A percentile compares a stretch with the other conserved stretches of the same genome.
Evolutionary conservation across 2,797 vertebrate species (phyloP).

Genomic region (Bradypodion pumilum): DNA sequence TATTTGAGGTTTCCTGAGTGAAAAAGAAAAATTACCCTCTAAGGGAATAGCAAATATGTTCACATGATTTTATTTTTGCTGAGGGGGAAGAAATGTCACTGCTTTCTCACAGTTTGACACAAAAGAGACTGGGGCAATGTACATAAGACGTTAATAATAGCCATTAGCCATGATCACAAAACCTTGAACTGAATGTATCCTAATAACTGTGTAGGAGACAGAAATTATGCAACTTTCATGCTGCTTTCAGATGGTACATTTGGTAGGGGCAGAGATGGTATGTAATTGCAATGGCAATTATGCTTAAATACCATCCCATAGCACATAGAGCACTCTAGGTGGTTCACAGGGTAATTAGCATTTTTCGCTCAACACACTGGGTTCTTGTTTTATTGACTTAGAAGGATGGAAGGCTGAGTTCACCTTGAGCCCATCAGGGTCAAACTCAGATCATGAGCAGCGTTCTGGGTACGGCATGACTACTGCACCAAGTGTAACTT

Average conservation of each 20-base stretch:
- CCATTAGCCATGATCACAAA: neutral
- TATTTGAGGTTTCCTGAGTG: neutral
- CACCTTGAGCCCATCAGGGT: too few species aligned
- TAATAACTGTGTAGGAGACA: neutral
- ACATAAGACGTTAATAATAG: neutral
- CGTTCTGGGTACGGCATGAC: too few species aligned
- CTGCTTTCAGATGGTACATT: neutral
- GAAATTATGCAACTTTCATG: neutral
- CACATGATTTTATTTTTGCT: constrained; percentile 14
- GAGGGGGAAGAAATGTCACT: neutral
- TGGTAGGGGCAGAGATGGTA: neutral
- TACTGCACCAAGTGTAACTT: too few species aligned
- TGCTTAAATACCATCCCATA: too few species aligned
- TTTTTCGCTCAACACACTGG: too few species aligned
- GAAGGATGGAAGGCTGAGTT: too few species aligned
- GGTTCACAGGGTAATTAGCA: too few species aligned
- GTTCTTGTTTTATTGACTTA: too few species aligned
- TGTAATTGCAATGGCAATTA: too few species aligned
- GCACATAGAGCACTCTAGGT: too few species aligned
- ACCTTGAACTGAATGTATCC: neutral
- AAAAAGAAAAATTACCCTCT: constrained; percentile 9
- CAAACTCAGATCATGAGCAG: too few species aligned
- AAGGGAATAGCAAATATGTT: constrained; percentile 21
- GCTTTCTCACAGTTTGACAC: constrained; percentile 29
- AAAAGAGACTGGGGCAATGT: constrained; percentile 1